Conservation (phyloP, 53 echinoderm and acorn worm species). For the Echinarachnius parma region DNA sequence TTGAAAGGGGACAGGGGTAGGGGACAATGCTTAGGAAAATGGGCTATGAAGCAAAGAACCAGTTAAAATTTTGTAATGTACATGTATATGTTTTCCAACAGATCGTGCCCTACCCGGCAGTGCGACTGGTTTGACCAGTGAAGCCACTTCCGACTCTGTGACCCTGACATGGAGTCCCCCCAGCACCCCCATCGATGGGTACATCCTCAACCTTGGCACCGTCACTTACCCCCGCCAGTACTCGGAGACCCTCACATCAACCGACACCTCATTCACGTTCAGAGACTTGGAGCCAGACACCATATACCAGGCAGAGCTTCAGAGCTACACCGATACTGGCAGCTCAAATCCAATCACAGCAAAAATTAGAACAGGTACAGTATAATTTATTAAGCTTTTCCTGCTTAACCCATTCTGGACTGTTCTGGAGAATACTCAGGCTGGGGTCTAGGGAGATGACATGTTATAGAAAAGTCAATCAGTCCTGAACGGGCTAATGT, state of each 20-base stretch:
- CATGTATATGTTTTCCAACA: too few species aligned
- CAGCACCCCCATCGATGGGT: constrained; percentile 20
- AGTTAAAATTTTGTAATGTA: too few species aligned
- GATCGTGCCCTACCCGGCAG: constrained; percentile 21
- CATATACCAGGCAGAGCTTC: constrained; percentile 19
- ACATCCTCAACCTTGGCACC: constrained; percentile 14
- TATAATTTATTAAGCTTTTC: too few species aligned
- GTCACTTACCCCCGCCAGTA: constrained; percentile 9
- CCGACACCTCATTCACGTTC: not conserved
- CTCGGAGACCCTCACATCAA: not conserved
- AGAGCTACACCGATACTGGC: constrained; percentile 5
- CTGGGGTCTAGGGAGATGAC: too few species aligned
- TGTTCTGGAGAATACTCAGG: too few species aligned
- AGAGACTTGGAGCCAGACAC: constrained; percentile 35
- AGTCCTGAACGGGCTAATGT: too few species aligned
- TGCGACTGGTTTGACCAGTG: constrained; percentile 17
- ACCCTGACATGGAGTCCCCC: constrained; percentile 18
- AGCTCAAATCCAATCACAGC: constrained; percentile 13
- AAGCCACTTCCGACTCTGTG: not conserved
- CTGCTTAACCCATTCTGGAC: too few species aligned
- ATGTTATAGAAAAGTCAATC: too few species aligned
- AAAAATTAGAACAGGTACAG: constrained; percentile 36
- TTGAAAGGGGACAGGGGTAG: too few species aligned
- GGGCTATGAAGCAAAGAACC: too few species aligned
- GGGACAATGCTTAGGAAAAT: too few species aligned